A percentile compares a stretch with the other conserved stretches of the same genome.
Evolutionary conservation across 2,888 invertebrate species (phyloP).

Genomic region (Scaptomyza parva): DNA sequence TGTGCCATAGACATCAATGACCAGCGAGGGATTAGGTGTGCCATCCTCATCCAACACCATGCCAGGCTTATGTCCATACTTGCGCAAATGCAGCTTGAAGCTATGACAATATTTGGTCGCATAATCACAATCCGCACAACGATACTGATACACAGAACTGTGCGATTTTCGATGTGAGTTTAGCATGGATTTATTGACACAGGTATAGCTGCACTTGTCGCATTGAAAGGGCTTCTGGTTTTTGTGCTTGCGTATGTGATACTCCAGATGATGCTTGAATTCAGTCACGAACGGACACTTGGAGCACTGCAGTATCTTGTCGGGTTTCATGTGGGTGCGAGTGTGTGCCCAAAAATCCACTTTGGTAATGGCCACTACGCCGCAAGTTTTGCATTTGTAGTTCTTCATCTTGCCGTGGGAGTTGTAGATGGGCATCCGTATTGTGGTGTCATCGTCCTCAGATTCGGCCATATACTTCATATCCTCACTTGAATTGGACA

Average conservation of each 20-base stretch:
- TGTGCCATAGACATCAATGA: slow-evolving; percentile 96
- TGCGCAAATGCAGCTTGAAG: slow-evolving; percentile 96
- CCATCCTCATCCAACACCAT: slow-evolving; percentile 96
- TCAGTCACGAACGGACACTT: slow-evolving; percentile 99
- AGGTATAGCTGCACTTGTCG: slow-evolving; percentile 93
- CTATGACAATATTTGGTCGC: slow-evolving; percentile 99
- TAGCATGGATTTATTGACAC: slow-evolving; percentile 99
- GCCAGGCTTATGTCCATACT: slow-evolving; percentile 95
- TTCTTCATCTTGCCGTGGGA: slow-evolving; percentile 93
- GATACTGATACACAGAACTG: slow-evolving; percentile 95
- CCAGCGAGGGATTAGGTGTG: slow-evolving; percentile 93
- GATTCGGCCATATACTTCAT: slow-evolving; percentile 81
- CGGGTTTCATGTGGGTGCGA: slow-evolving; percentile 95
- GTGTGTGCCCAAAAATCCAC: slow-evolving; percentile 97
- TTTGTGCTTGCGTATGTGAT: slow-evolving; percentile 97
- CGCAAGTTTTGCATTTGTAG: slow-evolving; percentile 97
- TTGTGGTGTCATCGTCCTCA: slow-evolving; percentile 84
- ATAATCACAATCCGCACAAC: slow-evolving; percentile 96
- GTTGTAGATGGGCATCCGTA: slow-evolving; percentile 86
- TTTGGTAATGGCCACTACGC: slow-evolving; percentile 93
- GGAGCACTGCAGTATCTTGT: slow-evolving; percentile 95
- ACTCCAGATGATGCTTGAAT: slow-evolving; percentile 99
- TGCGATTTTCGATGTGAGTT: slow-evolving; percentile 99
- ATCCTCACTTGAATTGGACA: slow-evolving; percentile 84
- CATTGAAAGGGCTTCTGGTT: slow-evolving; percentile 98